Evolutionary conservation across 2,888 invertebrate species (phyloP).

Genomic region (Hanleya hanleyi): DNA sequence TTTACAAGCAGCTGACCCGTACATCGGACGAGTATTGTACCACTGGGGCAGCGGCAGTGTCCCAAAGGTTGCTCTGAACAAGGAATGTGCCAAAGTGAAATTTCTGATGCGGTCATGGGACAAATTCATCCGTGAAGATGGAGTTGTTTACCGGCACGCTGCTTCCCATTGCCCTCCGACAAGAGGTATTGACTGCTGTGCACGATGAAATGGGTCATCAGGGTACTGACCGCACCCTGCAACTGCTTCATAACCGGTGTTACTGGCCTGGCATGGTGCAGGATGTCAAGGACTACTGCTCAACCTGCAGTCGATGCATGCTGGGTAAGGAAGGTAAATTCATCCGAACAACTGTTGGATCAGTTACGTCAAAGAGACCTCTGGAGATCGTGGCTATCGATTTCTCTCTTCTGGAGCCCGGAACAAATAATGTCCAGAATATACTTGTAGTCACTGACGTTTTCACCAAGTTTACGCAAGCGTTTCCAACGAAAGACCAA

Average conservation of each 20-base stretch:
- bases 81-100: background rate
- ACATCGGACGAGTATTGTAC: background rate
- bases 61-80: background rate
- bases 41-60: background rate
- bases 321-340: background rate
- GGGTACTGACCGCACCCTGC: too few species aligned
- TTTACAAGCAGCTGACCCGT: background rate
- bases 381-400: background rate
- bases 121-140: too few species aligned
- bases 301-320: background rate
- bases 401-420: background rate
- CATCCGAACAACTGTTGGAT: background rate
- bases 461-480: constrained; percentile 43
- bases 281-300: background rate
- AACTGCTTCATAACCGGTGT: background rate
- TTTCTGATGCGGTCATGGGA: background rate
- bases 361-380: background rate
- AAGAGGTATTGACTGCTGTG: background rate
- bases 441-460: constrained; percentile 14
- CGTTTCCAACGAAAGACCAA: constrained; percentile 41
- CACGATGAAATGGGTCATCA: background rate
- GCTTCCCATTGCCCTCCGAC: background rate
- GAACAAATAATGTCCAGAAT: background rate
- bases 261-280: background rate
- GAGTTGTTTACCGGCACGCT: too few species aligned